Evolutionary conservation across 2,113 vertebrate genomes (phyloP).

Genomic region (Sander vitreus): DNA sequence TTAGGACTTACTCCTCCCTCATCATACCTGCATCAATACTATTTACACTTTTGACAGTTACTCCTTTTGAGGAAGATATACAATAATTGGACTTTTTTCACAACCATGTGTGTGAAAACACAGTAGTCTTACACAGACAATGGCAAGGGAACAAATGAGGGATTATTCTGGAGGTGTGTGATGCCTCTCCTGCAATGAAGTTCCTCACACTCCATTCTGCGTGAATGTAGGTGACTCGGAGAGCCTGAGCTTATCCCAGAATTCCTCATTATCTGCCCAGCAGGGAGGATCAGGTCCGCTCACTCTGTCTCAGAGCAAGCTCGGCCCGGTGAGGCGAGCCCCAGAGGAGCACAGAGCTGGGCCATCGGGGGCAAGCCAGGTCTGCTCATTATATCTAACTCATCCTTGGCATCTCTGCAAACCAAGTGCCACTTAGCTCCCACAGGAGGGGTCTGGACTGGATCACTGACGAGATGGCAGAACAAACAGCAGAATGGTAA

Average conservation of each 20-base stretch:
- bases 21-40: conserved; percentile 59
- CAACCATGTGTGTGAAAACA: conserved; percentile 74
- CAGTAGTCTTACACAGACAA: conserved; percentile 71
- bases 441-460: conserved; percentile 78
- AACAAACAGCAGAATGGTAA: conserved; percentile 78
- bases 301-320: conserved; percentile 78
- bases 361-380: conserved; percentile 83
- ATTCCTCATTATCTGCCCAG: conserved; percentile 87
- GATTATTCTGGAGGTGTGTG: conserved; percentile 82
- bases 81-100: conserved; percentile 79
- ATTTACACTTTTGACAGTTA: conserved; percentile 66
- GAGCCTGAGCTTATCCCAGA: conserved; percentile 88
- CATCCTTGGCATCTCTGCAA: conserved; percentile 86
- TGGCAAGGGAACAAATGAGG: conserved; percentile 80
- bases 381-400: conserved; percentile 87
- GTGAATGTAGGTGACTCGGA: conserved; percentile 85
- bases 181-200: conserved; percentile 81
- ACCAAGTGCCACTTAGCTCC: conserved; percentile 87
- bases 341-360: conserved; percentile 79
- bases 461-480: conserved; percentile 82
- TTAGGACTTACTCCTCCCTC: conserved; percentile 41
- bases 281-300: conserved; percentile 80
- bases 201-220: conserved; percentile 86
- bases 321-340: conserved; percentile 78
- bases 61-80: conserved; percentile 58